Evolutionary conservation across 2,888 invertebrate species (phyloP).

Genomic region (Plagodis pulveraria): DNA sequence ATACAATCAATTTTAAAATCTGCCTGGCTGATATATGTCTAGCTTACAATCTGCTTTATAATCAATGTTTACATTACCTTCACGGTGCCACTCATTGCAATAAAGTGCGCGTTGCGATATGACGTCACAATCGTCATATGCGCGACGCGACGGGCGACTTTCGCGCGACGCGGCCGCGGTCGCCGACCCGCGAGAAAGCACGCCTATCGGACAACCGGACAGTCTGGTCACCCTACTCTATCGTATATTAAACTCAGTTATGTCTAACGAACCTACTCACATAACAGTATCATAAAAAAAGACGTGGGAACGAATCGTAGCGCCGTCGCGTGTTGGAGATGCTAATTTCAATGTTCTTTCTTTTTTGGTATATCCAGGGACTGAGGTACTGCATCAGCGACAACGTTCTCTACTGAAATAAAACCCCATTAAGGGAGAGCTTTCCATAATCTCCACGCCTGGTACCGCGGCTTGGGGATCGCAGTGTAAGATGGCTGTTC

Average conservation of each 20-base stretch:
- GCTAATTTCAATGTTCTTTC: no score
- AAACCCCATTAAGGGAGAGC: no score
- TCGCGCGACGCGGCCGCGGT: constrained; percentile 38
- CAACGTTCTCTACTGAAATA: no score
- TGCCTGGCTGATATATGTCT: no score
- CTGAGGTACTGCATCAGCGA: no score
- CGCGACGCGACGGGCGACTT: constrained; percentile 25
- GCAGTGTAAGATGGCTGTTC: no score
- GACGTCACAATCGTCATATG: constrained; percentile 35
- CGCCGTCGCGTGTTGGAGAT: no score
- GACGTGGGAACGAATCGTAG: no score
- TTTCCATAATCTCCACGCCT: no score
- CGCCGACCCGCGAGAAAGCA: constrained; percentile 36
- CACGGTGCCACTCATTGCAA: constrained; percentile 9
- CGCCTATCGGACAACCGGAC: constrained; percentile 8
- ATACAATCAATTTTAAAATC: no score
- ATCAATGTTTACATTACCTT: background rate
- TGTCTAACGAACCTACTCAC: background rate
- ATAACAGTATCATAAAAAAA: background rate
- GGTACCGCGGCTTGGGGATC: no score
- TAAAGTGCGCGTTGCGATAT: constrained; percentile 9
- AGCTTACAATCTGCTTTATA: background rate
- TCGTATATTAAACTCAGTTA: constrained; percentile 1
- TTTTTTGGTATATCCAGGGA: no score
- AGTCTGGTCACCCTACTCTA: constrained; percentile 10